Conservation (phyloP, 2,797 vertebrate genomes). For the Lacerta agilis region DNA sequence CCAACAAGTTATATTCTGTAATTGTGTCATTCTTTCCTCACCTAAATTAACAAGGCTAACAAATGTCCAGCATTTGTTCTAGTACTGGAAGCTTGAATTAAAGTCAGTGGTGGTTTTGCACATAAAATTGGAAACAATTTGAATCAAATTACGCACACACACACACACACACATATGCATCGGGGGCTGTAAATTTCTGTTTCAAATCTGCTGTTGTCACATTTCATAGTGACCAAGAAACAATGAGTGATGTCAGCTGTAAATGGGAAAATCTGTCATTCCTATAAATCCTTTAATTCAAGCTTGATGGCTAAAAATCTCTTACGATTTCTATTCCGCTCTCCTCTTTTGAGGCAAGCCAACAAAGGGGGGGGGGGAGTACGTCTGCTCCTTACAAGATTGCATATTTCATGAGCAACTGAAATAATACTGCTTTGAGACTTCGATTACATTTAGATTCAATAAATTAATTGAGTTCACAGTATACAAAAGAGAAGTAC, state of each 20-base stretch:
- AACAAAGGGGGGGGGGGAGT: neutral
- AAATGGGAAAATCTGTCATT: conserved; percentile 28
- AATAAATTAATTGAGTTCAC: conserved; percentile 24
- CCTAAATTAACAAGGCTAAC: neutral
- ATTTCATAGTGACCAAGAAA: conserved; percentile 32
- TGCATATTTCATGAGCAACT: fast-evolving
- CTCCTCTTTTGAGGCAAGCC: conserved; percentile 2
- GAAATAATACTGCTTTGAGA: conserved; percentile 26
- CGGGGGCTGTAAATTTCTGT: neutral
- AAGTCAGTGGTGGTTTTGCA: neutral
- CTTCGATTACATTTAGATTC: conserved; percentile 22
- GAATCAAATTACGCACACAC: no score
- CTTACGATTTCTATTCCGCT: neutral
- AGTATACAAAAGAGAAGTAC: neutral
- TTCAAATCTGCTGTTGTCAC: neutral
- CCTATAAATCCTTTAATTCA: neutral
- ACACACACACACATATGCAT: no score
- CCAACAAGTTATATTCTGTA: neutral
- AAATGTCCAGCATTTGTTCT: conserved; percentile 19
- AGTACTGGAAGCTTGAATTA: neutral
- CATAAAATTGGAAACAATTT: neutral
- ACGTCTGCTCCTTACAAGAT: neutral
- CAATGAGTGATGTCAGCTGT: neutral
- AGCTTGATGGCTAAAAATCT: neutral
- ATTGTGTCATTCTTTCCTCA: neutral